phyloP scores from a whole-genome alignment of 2,113 vertebrate species.

The Orycteropus afer region DNA sequence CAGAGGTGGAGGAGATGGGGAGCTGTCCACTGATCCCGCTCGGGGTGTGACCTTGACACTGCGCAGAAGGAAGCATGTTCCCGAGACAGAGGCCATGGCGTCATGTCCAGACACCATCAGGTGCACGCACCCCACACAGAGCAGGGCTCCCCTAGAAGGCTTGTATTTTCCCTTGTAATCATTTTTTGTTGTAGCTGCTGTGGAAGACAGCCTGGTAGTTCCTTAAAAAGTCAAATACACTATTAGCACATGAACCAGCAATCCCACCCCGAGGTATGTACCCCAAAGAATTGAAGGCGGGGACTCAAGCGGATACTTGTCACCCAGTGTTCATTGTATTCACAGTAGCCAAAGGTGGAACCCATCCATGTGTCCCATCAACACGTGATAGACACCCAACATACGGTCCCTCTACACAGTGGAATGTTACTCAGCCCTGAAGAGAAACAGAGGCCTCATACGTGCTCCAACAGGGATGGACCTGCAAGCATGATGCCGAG shows the following conservation, averaged over 20 bases:
- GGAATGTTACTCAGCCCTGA: too few relatives aligned
- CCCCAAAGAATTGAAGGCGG: not conserved
- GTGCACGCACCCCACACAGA: not conserved
- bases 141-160: too few relatives aligned
- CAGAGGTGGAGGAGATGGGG: not conserved
- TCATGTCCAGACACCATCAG: too few relatives aligned
- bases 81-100: too few relatives aligned
- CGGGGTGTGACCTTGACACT: fast-evolving
- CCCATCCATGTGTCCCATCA: too few relatives aligned
- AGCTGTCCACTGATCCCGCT: too few relatives aligned
- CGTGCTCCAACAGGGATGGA: too few relatives aligned
- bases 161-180: not conserved
- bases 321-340: not conserved
- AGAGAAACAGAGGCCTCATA: too few relatives aligned
- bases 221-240: not conserved
- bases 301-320: not conserved
- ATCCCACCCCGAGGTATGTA: not conserved
- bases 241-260: not conserved
- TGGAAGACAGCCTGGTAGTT: not conserved
- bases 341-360: too few relatives aligned
- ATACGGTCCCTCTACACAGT: too few relatives aligned
- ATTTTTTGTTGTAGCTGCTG: not conserved
- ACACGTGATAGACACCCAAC: too few relatives aligned
- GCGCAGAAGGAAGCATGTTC: fast-evolving
- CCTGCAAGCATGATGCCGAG: too few relatives aligned